Base-by-base conservation (phyloP, 2,888 invertebrate genomes). In the Priocnemis perturbator region DNA sequence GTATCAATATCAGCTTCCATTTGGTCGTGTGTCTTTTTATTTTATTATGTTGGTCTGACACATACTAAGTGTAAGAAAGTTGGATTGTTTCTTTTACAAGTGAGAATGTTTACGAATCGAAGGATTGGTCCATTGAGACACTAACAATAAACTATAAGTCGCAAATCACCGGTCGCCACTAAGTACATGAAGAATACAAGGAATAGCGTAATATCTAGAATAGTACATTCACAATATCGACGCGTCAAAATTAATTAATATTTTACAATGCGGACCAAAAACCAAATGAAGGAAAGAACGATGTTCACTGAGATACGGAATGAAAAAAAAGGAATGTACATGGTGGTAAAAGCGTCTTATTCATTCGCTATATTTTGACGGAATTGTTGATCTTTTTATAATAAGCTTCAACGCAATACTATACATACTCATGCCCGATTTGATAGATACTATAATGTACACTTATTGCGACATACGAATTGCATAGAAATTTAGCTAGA, bases 71-170 rank as follows among this genome's bases (percentile, higher is more conserved):
- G 74, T 81, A 79, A 73, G 78, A 77, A 82, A 78, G 78, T 82
- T 83, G 81, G 80, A 85, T 81, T 85, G 84, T 84, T 78, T 81
- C 72, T 78, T 79, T 80, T 82, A 74, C 79, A 79, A 83, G 62
- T 63, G 66, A 81, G 76, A 81, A 75, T 67, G 71, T 81, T 83
- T 82, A 82, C 77, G 77, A 11, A 73, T 85, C 83, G 71, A 80
- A 83, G 69, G 78, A 83, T 86, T 85, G 83, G 80, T 81, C 80
- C 81, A 83, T 84, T 78, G 84, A 81, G 73, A 80, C 81, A 80
- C 83, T 78, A 74, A 71, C 67, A 62, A 30, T 69, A 62, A 73
- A 69, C 55, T 58, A 9, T 37, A 11, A 37, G 11, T 37, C 7
- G 37, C 7, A 60, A 73, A 57, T 63, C 47, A 30, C 60, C 52